Evolutionary conservation across 1,140 invertebrate species (phyloP), one percentile per base, ranked within the genome.

Genomic region (Drosophila tani): DNA sequence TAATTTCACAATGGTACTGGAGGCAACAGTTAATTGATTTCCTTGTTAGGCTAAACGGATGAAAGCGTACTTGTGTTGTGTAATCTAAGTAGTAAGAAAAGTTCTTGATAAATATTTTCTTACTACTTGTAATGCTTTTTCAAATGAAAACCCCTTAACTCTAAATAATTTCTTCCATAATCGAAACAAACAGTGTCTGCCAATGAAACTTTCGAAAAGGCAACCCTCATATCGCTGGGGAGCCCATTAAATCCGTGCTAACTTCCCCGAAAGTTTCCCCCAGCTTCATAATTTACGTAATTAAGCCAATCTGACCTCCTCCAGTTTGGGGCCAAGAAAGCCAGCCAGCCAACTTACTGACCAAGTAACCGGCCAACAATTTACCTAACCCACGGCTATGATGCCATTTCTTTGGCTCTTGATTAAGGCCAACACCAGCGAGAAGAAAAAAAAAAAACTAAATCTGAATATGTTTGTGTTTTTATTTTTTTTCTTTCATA

Each of bases 321-420:
- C 38, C 19, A n/a, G 15, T 38, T 24, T n/a, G 63, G 24, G 70
- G 68, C 45, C 67, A 74, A 60, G 68, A 73, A 60, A 68, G 60
- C 17, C 38, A 53, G 19, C n/a, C 63, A 29, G 27, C 27, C 63
- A 64, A 64, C 74, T 53, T 58, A 60, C 55, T 77, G 75, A 78
- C 75, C 75, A 51, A 78, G 40, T 63, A 77, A 77, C 73, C 47
- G 55, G 64, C 32, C 49, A 35, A 41, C 64, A 53, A 77, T 58
- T 76, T 57, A 55, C 43, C 51, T 66, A 81, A 62, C 55, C 32
- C 27, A 45, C 64, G 67, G 68, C 51, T 82, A 71, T 79, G 79
- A 85, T 85, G 82, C 75, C 82, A 85, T 79, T 81, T 60, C 38
- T 45, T 69, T 70, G 74, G 29, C 68, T 71, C 65, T 80, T 87